Evolutionary conservation across 2,888 invertebrate species (phyloP).

Genomic region (Drosophila acutilabella): DNA sequence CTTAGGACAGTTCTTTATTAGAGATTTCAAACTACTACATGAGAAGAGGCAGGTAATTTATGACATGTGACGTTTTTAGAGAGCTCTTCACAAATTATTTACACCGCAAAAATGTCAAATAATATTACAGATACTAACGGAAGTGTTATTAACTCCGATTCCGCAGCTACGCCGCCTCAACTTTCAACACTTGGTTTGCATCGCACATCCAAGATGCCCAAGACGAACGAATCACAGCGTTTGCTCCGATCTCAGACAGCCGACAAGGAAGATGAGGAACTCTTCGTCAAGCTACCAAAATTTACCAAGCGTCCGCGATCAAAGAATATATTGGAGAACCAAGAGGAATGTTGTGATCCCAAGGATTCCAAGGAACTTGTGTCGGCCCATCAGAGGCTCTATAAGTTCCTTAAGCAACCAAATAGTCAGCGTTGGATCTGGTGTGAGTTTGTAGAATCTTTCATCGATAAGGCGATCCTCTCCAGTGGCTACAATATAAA

Average conservation of each 20-base stretch:
- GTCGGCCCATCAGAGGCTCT: constrained; percentile 9
- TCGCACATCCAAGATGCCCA: constrained; percentile 35
- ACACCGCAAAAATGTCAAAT: constrained; percentile 34
- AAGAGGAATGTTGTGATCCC: neutral
- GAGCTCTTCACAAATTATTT: constrained; percentile 12
- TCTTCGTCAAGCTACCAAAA: constrained; percentile 57
- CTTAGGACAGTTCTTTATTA: neutral
- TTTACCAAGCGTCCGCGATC: constrained; percentile 34
- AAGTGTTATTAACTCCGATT: neutral
- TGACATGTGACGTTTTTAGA: constrained; percentile 5
- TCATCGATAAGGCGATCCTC: constrained; percentile 46
- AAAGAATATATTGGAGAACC: constrained; percentile 7
- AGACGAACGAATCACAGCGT: constrained; percentile 31
- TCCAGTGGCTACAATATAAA: constrained; percentile 34
- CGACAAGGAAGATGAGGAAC: constrained; percentile 29
- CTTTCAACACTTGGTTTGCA: constrained; percentile 35
- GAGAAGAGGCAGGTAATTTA: constrained; percentile 18
- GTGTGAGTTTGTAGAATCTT: constrained; percentile 60
- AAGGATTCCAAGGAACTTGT: neutral
- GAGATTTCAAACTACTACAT: neutral
- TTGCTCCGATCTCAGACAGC: constrained; percentile 33
- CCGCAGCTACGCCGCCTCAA: constrained; percentile 33
- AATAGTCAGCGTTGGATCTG: constrained; percentile 59
- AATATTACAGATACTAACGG: constrained; percentile 18
- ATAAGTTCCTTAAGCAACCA: constrained; percentile 33